Evolutionary conservation across 2,797 vertebrate species (phyloP).

Genomic region (Cossypha dichroa): DNA sequence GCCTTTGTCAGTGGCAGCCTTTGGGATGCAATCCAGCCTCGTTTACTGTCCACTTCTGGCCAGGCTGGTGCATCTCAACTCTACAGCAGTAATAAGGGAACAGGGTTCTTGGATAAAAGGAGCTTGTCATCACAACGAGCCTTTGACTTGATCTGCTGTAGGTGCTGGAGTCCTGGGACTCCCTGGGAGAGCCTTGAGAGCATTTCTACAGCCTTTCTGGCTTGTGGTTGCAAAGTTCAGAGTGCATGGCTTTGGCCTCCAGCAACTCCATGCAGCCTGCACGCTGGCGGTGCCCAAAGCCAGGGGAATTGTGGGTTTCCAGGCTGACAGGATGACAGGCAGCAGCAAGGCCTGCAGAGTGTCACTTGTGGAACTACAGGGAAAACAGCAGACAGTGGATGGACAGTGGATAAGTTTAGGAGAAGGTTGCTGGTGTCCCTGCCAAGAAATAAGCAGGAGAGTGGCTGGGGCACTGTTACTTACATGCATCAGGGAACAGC

Average conservation of each 20-base stretch:
- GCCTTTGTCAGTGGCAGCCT: not conserved
- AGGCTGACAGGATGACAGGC: not conserved
- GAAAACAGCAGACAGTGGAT: not conserved
- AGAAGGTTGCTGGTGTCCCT: not conserved
- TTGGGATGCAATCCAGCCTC: not conserved
- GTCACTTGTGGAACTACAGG: not conserved
- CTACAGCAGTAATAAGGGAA: not conserved
- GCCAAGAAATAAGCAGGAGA: not conserved
- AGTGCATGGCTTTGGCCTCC: not conserved
- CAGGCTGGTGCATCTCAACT: not conserved
- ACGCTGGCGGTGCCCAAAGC: not conserved
- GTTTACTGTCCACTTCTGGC: not conserved
- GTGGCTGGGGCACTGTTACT: not conserved
- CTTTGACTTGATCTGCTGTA: not conserved
- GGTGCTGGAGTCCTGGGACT: not conserved
- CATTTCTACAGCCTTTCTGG: not conserved
- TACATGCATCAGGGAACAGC: not conserved
- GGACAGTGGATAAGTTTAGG: not conserved
- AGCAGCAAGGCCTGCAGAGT: not conserved
- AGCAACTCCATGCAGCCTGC: not conserved
- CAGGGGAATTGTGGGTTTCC: not conserved
- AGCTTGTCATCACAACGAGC: not conserved
- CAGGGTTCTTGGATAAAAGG: not conserved
- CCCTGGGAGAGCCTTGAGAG: not conserved
- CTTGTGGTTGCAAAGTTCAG: not conserved